These are phyloP conservation scores for Danio kyathit DNA, from an alignment of 2,797 vertebrate genomes.

Conservation along the genomic window DNA sequence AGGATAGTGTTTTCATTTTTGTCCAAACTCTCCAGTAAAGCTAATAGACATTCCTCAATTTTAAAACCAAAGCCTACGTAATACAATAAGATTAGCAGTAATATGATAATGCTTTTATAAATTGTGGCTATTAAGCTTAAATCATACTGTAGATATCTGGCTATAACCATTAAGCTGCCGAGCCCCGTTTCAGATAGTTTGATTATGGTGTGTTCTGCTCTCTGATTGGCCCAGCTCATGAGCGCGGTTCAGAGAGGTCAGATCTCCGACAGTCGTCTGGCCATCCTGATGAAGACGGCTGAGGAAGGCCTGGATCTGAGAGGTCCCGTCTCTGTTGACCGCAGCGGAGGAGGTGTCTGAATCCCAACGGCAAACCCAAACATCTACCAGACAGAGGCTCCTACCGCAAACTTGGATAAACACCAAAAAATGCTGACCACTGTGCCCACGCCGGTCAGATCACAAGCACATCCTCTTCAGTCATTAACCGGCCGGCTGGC, in stretches of 20 bases:
- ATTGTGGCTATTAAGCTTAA: background rate
- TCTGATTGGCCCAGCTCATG: slow-evolving; percentile 86
- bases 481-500: background rate
- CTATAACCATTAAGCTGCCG: background rate
- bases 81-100: background rate
- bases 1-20: too few relatives aligned
- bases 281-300: slow-evolving; percentile 91
- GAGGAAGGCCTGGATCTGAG: slow-evolving; percentile 89
- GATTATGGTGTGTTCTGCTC: slow-evolving; percentile 4
- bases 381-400: slow-evolving; percentile 2
- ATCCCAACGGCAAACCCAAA: background rate
- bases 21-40: background rate
- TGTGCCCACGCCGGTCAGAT: slow-evolving; percentile 37
- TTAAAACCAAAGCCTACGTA: background rate
- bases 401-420: slow-evolving; percentile 14
- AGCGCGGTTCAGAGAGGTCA: slow-evolving; percentile 95
- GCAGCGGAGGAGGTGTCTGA: slow-evolving; percentile 94
- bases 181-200: background rate
- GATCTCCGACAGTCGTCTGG: slow-evolving; percentile 92
- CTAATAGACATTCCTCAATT: background rate
- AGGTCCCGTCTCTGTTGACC: slow-evolving; percentile 88
- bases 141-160: background rate
- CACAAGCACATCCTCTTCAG: slow-evolving; percentile 37
- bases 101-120: background rate
- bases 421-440: slow-evolving; percentile 1